phyloP scores from a whole-genome alignment of 2,888 invertebrate species.

The Papilio elwesi region DNA sequence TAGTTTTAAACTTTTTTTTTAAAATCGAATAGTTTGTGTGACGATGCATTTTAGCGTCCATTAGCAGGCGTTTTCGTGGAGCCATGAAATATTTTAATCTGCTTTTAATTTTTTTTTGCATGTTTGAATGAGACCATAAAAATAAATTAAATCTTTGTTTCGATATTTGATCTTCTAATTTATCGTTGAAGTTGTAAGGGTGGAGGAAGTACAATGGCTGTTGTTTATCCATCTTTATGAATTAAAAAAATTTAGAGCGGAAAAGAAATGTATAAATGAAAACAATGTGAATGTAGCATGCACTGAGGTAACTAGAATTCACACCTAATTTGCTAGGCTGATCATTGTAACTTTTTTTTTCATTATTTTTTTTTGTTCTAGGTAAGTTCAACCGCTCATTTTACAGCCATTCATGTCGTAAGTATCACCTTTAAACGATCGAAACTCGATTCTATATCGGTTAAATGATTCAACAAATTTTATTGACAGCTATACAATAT shows the following conservation, averaged over 20 bases:
- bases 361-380: slow-evolving; percentile 43
- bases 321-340: too few relatives aligned
- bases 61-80: not conserved
- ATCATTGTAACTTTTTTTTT: not conserved
- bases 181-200: not conserved
- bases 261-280: too few relatives aligned
- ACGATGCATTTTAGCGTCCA: slow-evolving; percentile 15
- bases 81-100: not conserved
- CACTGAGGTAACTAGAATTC: too few relatives aligned
- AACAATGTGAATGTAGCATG: too few relatives aligned
- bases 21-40: slow-evolving; percentile 14
- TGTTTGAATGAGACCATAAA: not conserved
- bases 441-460: not conserved
- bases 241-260: too few relatives aligned
- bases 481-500: too few relatives aligned
- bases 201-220: not conserved
- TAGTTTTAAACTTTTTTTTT: slow-evolving; percentile 9
- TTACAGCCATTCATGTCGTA: not conserved
- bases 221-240: too few relatives aligned
- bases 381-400: slow-evolving; percentile 42
- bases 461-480: too few relatives aligned
- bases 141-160: not conserved
- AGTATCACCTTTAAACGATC: slow-evolving; percentile 4
- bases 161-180: not conserved
- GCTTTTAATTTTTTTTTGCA: not conserved